phyloP scores from a whole-genome alignment of 1,140 invertebrate genomes.

The Platyura marginata region DNA sequence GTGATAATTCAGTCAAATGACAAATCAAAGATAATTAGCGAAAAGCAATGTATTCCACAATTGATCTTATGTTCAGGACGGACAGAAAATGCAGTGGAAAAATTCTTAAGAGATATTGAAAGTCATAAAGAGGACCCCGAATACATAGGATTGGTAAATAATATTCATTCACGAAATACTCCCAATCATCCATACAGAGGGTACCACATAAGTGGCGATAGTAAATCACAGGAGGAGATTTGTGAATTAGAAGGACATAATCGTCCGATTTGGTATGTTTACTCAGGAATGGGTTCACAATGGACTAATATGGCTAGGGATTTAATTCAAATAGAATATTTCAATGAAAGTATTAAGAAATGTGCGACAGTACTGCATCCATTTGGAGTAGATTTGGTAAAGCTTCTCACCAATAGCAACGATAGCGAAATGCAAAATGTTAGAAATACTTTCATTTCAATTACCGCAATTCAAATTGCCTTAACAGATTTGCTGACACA shows the following conservation, averaged over 20 bases:
- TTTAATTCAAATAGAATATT: conserved; percentile 41
- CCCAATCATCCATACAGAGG: conserved; percentile 49
- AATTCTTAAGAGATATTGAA: conserved; percentile 38
- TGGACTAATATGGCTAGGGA: conserved; percentile 51
- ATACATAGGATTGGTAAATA: conserved; percentile 49
- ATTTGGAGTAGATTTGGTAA: conserved; percentile 36
- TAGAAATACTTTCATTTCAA: conserved; percentile 47
- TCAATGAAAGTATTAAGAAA: conserved; percentile 40
- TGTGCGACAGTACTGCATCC: conserved; percentile 36
- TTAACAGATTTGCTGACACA: conserved; percentile 39
- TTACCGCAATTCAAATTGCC: conserved; percentile 54
- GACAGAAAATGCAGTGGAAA: conserved; percentile 52
- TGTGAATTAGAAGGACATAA: conserved; percentile 56
- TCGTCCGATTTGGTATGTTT: conserved; percentile 77
- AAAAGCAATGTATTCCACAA: conserved; percentile 30
- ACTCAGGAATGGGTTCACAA: conserved; percentile 93
- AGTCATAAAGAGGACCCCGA: conserved; percentile 40
- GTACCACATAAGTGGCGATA: conserved; percentile 36
- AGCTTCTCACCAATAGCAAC: conserved; percentile 37
- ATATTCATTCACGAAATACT: conserved; percentile 41
- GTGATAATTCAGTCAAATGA: conserved; percentile 30
- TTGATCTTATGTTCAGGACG: conserved; percentile 59
- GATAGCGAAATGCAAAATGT: conserved; percentile 37
- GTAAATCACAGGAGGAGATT: conserved; percentile 5
- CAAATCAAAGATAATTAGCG: conserved; percentile 11